A percentile compares a stretch with the other conserved stretches of the same genome.
Evolutionary conservation across 30 jellyfish, hydroid and myxozoan genomes (phyloP).

Genomic region (Cassiopea andromeda): DNA sequence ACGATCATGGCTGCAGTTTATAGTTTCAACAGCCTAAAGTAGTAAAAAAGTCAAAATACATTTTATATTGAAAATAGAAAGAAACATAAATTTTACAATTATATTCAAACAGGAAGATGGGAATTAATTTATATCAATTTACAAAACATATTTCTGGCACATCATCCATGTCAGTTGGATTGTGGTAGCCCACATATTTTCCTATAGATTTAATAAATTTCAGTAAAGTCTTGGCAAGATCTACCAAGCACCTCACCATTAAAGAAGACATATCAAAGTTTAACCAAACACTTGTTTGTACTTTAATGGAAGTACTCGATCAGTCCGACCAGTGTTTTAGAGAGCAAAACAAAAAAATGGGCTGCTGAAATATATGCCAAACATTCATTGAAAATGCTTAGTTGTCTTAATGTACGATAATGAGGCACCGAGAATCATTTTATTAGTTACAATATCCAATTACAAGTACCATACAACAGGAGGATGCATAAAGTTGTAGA

Average conservation of each 20-base stretch:
- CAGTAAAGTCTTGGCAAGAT: too few relatives aligned
- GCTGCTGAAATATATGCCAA: not conserved
- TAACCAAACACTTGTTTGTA: too few relatives aligned
- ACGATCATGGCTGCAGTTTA: slow-evolving; percentile 89
- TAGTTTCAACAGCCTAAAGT: slow-evolving; percentile 90
- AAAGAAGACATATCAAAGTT: too few relatives aligned
- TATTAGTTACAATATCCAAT: not conserved
- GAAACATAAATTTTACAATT: too few relatives aligned
- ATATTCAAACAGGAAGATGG: too few relatives aligned
- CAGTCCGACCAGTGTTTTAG: not conserved
- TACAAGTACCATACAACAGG: not conserved
- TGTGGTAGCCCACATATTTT: too few relatives aligned
- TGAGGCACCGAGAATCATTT: not conserved
- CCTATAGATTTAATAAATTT: too few relatives aligned
- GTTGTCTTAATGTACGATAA: not conserved
- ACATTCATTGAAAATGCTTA: not conserved
- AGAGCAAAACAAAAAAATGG: not conserved
- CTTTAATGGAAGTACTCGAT: not conserved
- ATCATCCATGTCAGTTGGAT: too few relatives aligned
- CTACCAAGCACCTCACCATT: too few relatives aligned
- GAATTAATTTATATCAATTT: too few relatives aligned
- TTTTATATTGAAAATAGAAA: too few relatives aligned
- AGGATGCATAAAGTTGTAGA: not conserved
- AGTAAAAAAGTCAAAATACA: not conserved
- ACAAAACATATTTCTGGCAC: too few relatives aligned